A percentile compares a stretch with the other conserved stretches of the same genome.
These are phyloP conservation scores for Eilema caniola DNA, from an alignment of 2,888 invertebrate genomes.

Conservation along the genomic window DNA sequence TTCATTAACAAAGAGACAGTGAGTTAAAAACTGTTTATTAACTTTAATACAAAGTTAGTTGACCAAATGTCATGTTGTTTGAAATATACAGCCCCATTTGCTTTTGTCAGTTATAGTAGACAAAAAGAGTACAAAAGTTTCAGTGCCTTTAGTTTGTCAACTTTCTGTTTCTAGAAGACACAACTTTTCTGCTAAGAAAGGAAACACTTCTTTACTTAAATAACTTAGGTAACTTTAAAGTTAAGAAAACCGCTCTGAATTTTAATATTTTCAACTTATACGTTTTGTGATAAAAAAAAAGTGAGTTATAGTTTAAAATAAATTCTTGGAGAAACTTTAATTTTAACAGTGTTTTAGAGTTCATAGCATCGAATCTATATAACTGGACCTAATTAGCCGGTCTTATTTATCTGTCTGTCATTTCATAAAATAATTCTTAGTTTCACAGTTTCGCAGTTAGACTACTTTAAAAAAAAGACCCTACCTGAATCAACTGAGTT, in stretches of 20 bases:
- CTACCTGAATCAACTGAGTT: no score
- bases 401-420: background rate
- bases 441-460: no score
- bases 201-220: constrained; percentile 59
- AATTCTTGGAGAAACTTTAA: background rate
- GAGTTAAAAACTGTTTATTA: constrained; percentile 18
- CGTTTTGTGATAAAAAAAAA: constrained; percentile 1
- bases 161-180: constrained; percentile 57
- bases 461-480: no score
- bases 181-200: constrained; percentile 52
- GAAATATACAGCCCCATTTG: constrained; percentile 30
- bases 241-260: constrained; percentile 50
- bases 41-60: constrained; percentile 33
- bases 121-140: constrained; percentile 55
- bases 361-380: background rate
- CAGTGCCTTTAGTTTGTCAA: constrained; percentile 52
- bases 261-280: constrained; percentile 35
- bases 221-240: constrained; percentile 54
- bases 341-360: background rate
- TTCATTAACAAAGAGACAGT: constrained; percentile 22
- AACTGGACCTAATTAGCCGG: no score
- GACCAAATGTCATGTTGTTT: constrained; percentile 48
- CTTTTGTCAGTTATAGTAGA: constrained; percentile 43
- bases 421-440: no score
- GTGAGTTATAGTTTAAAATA: background rate